Conservation (phyloP, 2,888 invertebrate species). For the Antheraea assamensis region DNA sequence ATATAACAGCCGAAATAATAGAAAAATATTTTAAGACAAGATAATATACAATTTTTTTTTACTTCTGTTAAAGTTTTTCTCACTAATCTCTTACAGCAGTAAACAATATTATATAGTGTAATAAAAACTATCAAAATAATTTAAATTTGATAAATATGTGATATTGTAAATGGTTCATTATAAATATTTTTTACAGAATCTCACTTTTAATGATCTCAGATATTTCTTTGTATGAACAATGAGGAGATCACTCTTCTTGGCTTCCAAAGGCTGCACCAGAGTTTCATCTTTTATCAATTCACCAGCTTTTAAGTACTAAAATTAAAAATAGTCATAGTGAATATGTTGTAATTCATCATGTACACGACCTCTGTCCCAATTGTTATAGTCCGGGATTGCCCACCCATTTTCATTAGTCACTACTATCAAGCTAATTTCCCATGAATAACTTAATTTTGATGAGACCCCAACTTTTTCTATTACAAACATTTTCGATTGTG, state of each 20-base stretch:
- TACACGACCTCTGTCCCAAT: neutral
- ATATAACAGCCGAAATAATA: no score
- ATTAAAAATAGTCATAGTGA: slow-evolving; percentile 31
- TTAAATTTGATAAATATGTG: neutral
- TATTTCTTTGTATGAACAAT: slow-evolving; percentile 89
- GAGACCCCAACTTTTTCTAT: no score
- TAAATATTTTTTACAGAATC: slow-evolving; percentile 28
- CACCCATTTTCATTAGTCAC: no score
- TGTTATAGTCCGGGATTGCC: no score
- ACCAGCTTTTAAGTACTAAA: slow-evolving; percentile 82
- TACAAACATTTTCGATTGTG: no score
- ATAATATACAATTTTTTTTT: no score
- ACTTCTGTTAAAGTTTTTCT: no score
- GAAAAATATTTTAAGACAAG: no score
- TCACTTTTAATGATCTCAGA: slow-evolving; percentile 87
- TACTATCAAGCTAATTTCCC: no score
- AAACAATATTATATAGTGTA: neutral
- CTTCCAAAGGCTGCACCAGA: slow-evolving; percentile 87
- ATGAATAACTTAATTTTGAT: no score
- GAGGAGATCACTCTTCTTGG: slow-evolving; percentile 86
- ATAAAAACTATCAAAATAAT: neutral
- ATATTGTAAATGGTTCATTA: neutral
- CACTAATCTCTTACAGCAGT: no score
- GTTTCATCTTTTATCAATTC: slow-evolving; percentile 83
- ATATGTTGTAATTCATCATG: neutral